Evolutionary conservation across 2,113 vertebrate genomes (phyloP).

Genomic region (Aldabrachelys gigantea): DNA sequence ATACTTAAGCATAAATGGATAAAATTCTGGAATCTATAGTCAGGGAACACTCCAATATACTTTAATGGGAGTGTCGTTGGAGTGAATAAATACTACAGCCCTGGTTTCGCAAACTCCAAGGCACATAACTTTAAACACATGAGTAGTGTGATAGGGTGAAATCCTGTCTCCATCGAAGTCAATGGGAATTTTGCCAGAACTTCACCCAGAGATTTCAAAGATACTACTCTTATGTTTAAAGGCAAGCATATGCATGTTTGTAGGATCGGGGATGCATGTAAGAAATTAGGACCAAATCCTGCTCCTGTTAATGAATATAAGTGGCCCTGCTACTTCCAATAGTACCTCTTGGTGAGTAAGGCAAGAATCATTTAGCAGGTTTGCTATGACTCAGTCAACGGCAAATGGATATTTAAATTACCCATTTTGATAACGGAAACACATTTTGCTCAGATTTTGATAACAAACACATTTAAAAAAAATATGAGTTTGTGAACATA

Average conservation of each 20-base stretch:
- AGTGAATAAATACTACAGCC: background rate
- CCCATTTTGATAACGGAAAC: fast-evolving
- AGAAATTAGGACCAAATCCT: background rate
- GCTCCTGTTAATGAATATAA: no score
- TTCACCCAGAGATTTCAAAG: background rate
- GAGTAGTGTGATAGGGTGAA: background rate
- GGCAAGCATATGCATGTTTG: background rate
- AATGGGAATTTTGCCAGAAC: background rate
- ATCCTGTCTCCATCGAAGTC: background rate
- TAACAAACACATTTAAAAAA: fast-evolving
- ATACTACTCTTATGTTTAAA: background rate
- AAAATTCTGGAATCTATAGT: background rate
- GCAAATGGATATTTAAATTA: background rate
- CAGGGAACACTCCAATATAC: background rate
- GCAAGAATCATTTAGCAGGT: fast-evolving
- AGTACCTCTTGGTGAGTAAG: background rate
- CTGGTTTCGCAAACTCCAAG: background rate
- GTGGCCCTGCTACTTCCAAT: no score
- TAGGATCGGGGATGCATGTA: background rate
- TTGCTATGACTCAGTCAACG: background rate
- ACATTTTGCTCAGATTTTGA: background rate
- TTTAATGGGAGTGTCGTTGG: background rate
- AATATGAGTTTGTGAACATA: background rate
- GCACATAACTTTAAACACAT: background rate
- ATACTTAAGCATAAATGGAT: background rate